phyloP scores from a whole-genome alignment of 1,140 invertebrate genomes.

The Reticulitermes speratus region DNA sequence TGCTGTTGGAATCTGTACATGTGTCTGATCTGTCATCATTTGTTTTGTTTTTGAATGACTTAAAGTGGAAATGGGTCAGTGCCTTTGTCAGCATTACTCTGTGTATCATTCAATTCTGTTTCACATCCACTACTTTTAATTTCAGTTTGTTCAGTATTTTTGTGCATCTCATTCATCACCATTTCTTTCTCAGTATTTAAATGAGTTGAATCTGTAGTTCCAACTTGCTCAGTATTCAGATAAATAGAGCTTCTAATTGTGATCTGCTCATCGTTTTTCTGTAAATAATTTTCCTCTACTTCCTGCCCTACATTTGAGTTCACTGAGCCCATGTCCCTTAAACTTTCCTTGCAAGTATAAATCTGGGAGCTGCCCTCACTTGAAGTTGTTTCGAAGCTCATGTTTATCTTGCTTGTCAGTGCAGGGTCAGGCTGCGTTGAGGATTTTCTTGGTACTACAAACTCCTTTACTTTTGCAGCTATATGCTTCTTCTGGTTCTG shows the following conservation, averaged over 20 bases:
- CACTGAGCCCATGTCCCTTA: background rate
- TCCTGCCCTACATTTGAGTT: background rate
- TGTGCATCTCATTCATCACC: background rate
- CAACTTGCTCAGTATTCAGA: no score
- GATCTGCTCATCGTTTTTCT: background rate
- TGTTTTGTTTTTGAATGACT: background rate
- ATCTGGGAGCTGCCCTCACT: background rate
- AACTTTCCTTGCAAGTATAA: background rate
- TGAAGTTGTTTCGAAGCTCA: background rate
- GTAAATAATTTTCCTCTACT: background rate
- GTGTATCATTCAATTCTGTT: background rate
- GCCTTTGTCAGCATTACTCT: background rate
- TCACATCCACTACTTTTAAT: background rate
- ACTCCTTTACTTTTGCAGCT: background rate
- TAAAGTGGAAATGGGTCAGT: background rate
- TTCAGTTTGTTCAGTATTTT: background rate
- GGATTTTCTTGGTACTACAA: background rate
- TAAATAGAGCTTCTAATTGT: background rate
- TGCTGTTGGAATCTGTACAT: background rate
- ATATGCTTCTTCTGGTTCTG: background rate
- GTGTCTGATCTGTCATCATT: background rate
- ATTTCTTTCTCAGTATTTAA: background rate
- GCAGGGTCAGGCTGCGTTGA: background rate
- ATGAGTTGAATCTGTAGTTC: no score
- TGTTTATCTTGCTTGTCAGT: background rate